These are phyloP conservation scores for Picathartes gymnocephalus DNA, from an alignment of 2,113 vertebrate genomes.

Conservation along the genomic window DNA sequence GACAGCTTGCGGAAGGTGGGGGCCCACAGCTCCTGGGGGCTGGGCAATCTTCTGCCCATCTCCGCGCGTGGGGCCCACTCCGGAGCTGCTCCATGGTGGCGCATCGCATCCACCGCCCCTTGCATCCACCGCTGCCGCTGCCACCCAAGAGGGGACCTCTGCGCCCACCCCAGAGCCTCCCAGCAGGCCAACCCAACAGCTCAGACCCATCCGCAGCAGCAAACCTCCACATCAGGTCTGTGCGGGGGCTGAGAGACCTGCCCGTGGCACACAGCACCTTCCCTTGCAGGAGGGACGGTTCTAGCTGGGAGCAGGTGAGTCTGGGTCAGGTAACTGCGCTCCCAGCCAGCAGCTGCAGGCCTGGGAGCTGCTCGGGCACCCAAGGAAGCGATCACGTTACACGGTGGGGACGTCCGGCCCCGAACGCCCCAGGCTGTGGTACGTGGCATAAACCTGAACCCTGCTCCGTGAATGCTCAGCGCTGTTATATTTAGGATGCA, in stretches of 20 bases:
- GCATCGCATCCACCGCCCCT: fast-evolving
- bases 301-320: neutral
- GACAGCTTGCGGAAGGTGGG: neutral
- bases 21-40: neutral
- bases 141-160: neutral
- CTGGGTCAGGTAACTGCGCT: neutral
- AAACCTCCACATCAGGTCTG: neutral
- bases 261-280: fast-evolving
- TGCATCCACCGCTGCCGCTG: fast-evolving
- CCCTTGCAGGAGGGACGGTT: neutral
- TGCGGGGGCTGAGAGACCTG: neutral
- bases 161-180: fast-evolving
- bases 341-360: neutral
- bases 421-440: fast-evolving
- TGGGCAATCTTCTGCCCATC: neutral
- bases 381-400: neutral
- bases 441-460: neutral
- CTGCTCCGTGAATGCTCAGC: neutral
- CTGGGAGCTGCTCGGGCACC: neutral
- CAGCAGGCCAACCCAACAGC: neutral
- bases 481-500: neutral
- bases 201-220: neutral
- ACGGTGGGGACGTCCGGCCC: fast-evolving
- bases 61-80: fast-evolving
- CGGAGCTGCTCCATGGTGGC: fast-evolving